Base-by-base conservation (phyloP, 1,140 invertebrate species). In the Dendroctonus ponderosae region DNA sequence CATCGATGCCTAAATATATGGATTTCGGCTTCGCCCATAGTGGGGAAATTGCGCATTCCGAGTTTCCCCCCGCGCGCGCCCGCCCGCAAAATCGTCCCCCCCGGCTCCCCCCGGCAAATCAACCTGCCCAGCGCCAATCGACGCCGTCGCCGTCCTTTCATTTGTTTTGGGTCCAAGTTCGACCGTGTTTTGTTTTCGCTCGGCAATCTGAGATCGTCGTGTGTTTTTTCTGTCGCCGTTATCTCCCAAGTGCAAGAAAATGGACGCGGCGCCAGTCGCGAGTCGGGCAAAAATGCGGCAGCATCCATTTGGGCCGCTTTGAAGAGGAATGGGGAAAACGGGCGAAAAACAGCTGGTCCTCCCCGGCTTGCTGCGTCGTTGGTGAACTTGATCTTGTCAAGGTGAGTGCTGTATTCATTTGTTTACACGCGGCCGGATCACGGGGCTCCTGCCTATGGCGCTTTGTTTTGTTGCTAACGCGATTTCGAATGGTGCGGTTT, bases 1-100 rank as follows among this genome's bases (percentile, higher is more conserved):
- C 70, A 70, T 48, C 57, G 37, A 60, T 66, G 68, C 70, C 72
- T 62, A 69, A 69, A 66, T 62, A 57, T 67, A 59, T 53, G 60
- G 46, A 49, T 40, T 59, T 59, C 65, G 66, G 51, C 62, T n/a
- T 15, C 65, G 52, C 41, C 56, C 38, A 63, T 73, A 66, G 70
- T 72, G 73, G 71, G 72, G 71, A 73, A 74, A 75, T 73, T 75
- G 74, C 74, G 74, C 74, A 75, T 75, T 75, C 74, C 68, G 71
- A 70, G 66, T 69, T 51, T 70, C 68, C 65, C 49, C 50, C 54
- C 56, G 58, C 71, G 68, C 67, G 57, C 58, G 64, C 64, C 69
- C 66, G 60, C 62, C 44, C 42, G 38, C n/a, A n/a, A n/a, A n/a
- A n/a, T n/a, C n/a, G n/a, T n/a, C 59, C 65, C 43, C 58, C 48